phyloP scores from a whole-genome alignment of 2,888 invertebrate genomes.

The Eupithecia subfuscata region DNA sequence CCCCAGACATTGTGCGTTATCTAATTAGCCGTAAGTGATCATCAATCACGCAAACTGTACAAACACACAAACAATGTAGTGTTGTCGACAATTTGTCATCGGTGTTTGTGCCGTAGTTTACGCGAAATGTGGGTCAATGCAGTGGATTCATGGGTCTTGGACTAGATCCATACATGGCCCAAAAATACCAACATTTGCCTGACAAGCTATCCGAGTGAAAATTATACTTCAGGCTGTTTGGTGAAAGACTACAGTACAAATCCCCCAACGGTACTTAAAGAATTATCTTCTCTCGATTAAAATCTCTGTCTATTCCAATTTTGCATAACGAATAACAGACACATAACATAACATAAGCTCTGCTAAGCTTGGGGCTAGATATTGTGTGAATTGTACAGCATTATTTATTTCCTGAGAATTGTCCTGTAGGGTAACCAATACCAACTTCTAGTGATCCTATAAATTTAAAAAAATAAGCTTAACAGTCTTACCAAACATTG shows the following conservation, averaged over 20 bases:
- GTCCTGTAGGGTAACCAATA: too few relatives aligned
- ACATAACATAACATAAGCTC: too few relatives aligned
- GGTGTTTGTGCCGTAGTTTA: slow-evolving; percentile 18
- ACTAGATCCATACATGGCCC: background rate
- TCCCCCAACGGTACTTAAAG: background rate
- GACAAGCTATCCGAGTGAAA: background rate
- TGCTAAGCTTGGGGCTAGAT: too few relatives aligned
- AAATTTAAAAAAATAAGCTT: background rate
- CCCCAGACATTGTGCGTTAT: slow-evolving; percentile 38
- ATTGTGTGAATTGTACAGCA: too few relatives aligned
- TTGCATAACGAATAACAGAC: too few relatives aligned
- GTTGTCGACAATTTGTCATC: slow-evolving; percentile 35
- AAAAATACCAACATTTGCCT: background rate
- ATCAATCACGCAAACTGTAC: slow-evolving; percentile 47
- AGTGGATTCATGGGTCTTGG: background rate
- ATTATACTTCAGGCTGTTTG: background rate
- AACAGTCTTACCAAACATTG: background rate
- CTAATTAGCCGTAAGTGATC: slow-evolving; percentile 54
- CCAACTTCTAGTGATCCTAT: background rate
- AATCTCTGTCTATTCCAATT: background rate
- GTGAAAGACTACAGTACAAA: background rate
- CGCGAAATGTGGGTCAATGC: slow-evolving; percentile 23
- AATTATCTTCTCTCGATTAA: background rate
- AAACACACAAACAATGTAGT: slow-evolving; percentile 28
- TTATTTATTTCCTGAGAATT: too few relatives aligned